Evolutionary conservation across 2,797 vertebrate genomes (phyloP), one percentile per base, ranked within the genome.

Genomic region (Danionella dracula): DNA sequence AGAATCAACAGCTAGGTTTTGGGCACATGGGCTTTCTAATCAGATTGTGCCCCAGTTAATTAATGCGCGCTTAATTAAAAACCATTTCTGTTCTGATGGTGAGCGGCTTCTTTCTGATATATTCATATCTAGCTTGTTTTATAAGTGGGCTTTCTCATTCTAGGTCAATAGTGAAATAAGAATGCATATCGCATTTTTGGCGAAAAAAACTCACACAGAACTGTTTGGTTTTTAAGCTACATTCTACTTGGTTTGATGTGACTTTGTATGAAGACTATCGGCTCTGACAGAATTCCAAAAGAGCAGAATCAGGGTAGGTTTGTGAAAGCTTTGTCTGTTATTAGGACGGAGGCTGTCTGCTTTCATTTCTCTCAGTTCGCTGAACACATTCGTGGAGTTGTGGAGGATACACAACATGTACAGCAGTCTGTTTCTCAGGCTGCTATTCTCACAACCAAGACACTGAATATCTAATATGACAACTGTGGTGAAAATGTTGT

Each of bases 301-400:
- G 45, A 56, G 27, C 29, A 8, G 21, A 34, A 62, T 53, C 45
- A 19, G 6, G 20, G 32, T 37, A 34, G 70, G 9, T 64, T 69
- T 72, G 65, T 61, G 50, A 44, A 55, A 59, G 61, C 32, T 58
- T 63, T 53, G 38, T 54, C 35, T 13, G 19, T 60, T 48, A 68
- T 68, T 62, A 59, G 59, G 55, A 23, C 17, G n/a, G 19, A 38
- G 49, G 12, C 46, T 67, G 62, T 66, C 62, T 35, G 41, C 35
- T 66, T 38, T 44, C 40, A 63, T 70, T 70, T 55, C 13, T 32
- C 21, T 59, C 60, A 48, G 55, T 50, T 44, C 62, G 73, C 10
- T 1, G 13, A 44, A 48, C 11, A 21, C 17, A 56, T 57, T 60
- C 12, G 49, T n/a, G n/a, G n/a, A 61, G 37, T 63, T 20, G 42